These are phyloP conservation scores for Aythya baeri DNA, from an alignment of 2,113 vertebrate species.

Conservation along the genomic window DNA sequence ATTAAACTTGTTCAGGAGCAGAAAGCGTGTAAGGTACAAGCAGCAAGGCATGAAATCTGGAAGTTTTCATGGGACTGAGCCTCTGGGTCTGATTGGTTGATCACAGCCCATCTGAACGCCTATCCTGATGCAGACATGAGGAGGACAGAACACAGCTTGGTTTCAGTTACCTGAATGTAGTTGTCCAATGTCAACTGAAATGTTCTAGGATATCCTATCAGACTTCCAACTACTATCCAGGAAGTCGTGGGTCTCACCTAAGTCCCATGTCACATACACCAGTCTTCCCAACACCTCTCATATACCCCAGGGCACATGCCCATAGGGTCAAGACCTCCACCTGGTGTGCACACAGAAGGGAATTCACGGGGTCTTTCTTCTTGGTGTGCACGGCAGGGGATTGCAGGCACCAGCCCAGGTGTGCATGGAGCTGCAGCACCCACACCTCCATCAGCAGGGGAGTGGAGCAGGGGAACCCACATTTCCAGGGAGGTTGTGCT, in stretches of 20 bases:
- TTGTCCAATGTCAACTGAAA: background rate
- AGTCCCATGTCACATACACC: background rate
- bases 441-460: background rate
- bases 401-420: background rate
- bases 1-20: background rate
- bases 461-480: background rate
- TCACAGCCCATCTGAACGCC: rapidly evolving
- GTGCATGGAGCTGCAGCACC: background rate
- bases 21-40: background rate
- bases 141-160: background rate
- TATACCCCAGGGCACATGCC: background rate
- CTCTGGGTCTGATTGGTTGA: background rate
- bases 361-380: background rate
- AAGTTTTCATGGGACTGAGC: background rate
- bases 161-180: background rate
- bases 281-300: background rate
- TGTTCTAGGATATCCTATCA: background rate
- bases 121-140: background rate
- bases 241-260: background rate
- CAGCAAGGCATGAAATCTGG: background rate
- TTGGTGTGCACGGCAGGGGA: background rate
- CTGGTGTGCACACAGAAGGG: background rate
- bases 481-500: background rate
- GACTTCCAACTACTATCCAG: background rate
- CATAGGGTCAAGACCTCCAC: background rate